Conservation (phyloP, 2,888 invertebrate genomes). For the Sialis lutaria region DNA sequence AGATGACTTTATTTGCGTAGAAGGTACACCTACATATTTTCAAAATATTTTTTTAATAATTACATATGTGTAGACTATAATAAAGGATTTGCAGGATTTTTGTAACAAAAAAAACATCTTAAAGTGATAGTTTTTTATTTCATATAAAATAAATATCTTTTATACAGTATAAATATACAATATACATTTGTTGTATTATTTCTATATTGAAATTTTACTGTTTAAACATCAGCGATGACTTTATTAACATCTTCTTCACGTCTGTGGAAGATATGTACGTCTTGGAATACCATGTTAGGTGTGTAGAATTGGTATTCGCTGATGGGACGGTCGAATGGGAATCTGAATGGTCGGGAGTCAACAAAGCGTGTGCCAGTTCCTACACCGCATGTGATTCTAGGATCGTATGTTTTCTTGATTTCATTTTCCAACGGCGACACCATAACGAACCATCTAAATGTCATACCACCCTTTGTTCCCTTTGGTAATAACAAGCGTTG, state of each 20-base stretch:
- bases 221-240: not conserved
- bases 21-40: no score
- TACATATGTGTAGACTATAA: no score
- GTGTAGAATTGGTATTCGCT: slow-evolving; percentile 34
- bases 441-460: slow-evolving; percentile 43
- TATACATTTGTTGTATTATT: no score
- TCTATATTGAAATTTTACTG: no score
- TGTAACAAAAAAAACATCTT: no score
- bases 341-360: slow-evolving; percentile 44
- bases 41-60: no score
- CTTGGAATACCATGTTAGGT: slow-evolving; percentile 43
- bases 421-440: slow-evolving; percentile 36
- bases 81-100: no score
- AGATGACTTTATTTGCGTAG: no score
- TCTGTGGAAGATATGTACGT: slow-evolving; percentile 41
- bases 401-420: slow-evolving; percentile 28
- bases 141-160: no score
- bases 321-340: slow-evolving; percentile 47
- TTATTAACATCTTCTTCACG: slow-evolving; percentile 16
- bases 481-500: slow-evolving; percentile 42
- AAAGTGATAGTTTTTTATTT: no score
- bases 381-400: slow-evolving; percentile 30
- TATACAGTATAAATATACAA: no score
- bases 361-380: slow-evolving; percentile 33
- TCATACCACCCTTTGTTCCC: slow-evolving; percentile 43